Evolutionary conservation across 2,113 vertebrate species (phyloP), one percentile per base, ranked within the genome.

Genomic region (Pelodiscus sinensis): DNA sequence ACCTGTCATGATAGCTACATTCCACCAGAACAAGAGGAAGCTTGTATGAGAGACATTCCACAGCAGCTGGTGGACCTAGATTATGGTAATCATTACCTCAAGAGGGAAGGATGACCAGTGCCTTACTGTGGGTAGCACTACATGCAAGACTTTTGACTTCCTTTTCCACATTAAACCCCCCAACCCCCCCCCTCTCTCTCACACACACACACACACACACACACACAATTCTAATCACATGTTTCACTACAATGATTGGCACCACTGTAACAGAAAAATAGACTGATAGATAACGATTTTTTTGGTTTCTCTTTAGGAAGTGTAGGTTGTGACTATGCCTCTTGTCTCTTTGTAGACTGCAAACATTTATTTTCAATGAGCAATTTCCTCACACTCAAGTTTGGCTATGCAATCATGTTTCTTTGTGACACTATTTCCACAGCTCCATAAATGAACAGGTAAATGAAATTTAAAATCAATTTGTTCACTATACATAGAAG

Each of bases 361-460:
- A 79, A 82, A 55, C 8, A 1, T 56, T 57, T 19, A 60, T 93
- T 80, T 93, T 44, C 44, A 8, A 1, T 93, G 89, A 88, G 89
- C 3, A 10, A 2, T 92, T 95, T 84, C 75, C 88, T 91, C 84
- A 92, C 86, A 90, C 31, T 24, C 29, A 86, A 65, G 51, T 82
- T 81, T 95, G 16, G 8, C 94, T 91, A 88, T 82, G 73, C 31
- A 27, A 4, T 51, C 88, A 60, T 44, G 71, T 60, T 92, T 96
- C 73, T 65, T 92, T 95, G 27, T 77, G 85, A 44, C 44, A 44
- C 44, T 44, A 44, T 44, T 44, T 44, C 44, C 44, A 44, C 44
- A 44, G 38, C 44, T 44, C 44, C 44, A 44, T 82, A 77, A 90
- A 94, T 27, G 50, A 85, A 44, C 44, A 44, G 44, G 44, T 44